Percentiles rank a stretch among this genome's conserved stretches.
Conservation (phyloP, 2,888 invertebrate genomes). For the Theretra japonica region DNA sequence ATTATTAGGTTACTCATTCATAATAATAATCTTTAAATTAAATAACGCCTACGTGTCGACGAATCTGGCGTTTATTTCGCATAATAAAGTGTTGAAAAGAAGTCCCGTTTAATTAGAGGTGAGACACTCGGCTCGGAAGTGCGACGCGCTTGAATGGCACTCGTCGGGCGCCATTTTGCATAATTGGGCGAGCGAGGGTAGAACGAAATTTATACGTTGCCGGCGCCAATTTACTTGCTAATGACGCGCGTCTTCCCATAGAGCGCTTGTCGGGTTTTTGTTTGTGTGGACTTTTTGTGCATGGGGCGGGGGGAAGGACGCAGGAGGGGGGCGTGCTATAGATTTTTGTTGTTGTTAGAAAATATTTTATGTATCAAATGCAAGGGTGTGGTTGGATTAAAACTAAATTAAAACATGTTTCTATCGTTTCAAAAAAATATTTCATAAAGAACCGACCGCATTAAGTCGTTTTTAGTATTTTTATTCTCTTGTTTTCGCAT, state of each 20-base stretch:
- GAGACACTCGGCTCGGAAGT: constrained; percentile 77
- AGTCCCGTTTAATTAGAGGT: constrained; percentile 83
- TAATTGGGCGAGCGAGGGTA: constrained; percentile 81
- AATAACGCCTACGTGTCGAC: constrained; percentile 55
- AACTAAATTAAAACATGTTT: constrained; percentile 25
- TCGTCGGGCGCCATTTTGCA: constrained; percentile 83
- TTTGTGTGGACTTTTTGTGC: constrained; percentile 37
- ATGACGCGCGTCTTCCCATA: constrained; percentile 79
- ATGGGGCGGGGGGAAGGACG: not conserved
- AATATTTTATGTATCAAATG: constrained; percentile 23
- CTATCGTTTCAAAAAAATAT: not conserved
- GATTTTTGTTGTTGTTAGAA: constrained; percentile 21
- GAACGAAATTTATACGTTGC: constrained; percentile 82
- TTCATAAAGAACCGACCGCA: not conserved
- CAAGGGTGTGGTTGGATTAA: not conserved
- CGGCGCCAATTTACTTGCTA: constrained; percentile 83
- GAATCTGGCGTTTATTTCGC: constrained; percentile 76
- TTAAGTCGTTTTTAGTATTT: too few species aligned
- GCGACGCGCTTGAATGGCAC: constrained; percentile 79
- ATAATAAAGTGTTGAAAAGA: constrained; percentile 83
- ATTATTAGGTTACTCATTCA: constrained; percentile 18
- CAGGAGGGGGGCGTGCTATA: constrained; percentile 8
- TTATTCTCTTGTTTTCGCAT: too few species aligned
- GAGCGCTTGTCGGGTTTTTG: constrained; percentile 64
- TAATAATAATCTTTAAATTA: constrained; percentile 36